These are phyloP conservation scores for Panthera uncia DNA, from an alignment of 2,113 vertebrate genomes.

Conservation along the genomic window DNA sequence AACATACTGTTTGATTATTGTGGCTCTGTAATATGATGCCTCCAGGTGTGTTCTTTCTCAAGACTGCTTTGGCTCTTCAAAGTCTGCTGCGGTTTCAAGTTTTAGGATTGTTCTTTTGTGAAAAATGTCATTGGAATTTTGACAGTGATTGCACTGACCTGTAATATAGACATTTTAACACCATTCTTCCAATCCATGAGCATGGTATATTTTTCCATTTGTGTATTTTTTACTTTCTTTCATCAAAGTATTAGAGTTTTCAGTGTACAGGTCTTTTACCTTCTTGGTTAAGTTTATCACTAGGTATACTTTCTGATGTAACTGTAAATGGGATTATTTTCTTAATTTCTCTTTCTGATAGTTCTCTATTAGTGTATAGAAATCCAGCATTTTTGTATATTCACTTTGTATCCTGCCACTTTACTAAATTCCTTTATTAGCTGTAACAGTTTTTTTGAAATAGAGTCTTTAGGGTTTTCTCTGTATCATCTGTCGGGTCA, in stretches of 20 bases:
- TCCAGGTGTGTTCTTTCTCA: neutral
- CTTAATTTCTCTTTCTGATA: neutral
- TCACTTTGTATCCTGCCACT: neutral
- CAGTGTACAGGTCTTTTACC: neutral
- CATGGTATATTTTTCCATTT: neutral
- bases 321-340: neutral
- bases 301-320: neutral
- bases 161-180: neutral
- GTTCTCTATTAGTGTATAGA: neutral
- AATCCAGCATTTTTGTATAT: neutral
- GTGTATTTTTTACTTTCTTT: neutral
- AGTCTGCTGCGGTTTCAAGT: neutral
- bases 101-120: neutral
- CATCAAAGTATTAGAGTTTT: neutral
- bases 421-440: neutral
- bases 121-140: neutral
- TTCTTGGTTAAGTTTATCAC: neutral
- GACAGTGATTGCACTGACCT: neutral
- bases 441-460: neutral
- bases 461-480: neutral
- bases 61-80: neutral
- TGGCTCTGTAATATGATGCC: neutral
- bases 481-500: neutral
- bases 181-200: neutral
- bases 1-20: neutral